Percentiles rank a stretch among this genome's conserved stretches.
Conservation (phyloP, 1,140 invertebrate genomes). For the Elysia chlorotica region DNA sequence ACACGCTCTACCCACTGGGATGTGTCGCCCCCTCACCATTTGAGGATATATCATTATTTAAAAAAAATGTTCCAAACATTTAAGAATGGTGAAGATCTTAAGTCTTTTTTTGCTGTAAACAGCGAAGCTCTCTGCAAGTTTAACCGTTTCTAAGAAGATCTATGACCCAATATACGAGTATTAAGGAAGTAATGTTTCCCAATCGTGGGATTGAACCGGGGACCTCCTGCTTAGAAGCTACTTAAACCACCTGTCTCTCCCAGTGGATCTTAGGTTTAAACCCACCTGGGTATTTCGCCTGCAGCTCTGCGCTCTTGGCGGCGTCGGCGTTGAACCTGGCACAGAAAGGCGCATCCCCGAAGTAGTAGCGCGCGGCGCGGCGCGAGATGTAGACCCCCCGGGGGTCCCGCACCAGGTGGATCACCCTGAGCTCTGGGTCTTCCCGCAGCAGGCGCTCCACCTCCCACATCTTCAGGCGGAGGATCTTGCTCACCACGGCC, state of each 20-base stretch:
- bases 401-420: slow-evolving; percentile 33
- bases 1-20: too few species aligned
- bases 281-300: background rate
- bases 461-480: background rate
- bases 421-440: slow-evolving; percentile 5
- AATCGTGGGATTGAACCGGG: too few species aligned
- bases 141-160: background rate
- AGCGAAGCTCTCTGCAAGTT: background rate
- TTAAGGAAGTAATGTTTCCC: too few species aligned
- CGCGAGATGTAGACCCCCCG: slow-evolving; percentile 6
- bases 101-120: too few species aligned
- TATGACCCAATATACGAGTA: background rate
- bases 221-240: too few species aligned
- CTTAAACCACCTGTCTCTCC: too few species aligned
- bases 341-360: background rate
- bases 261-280: background rate
- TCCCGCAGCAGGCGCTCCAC: background rate
- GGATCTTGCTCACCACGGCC: background rate
- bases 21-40: too few species aligned
- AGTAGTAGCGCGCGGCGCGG: background rate
- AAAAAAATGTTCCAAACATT: too few species aligned
- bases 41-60: too few species aligned
- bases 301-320: background rate
- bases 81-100: too few species aligned
- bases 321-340: background rate